phyloP scores from a whole-genome alignment of 1,140 invertebrate genomes.

The Piezodorus guildinii region DNA sequence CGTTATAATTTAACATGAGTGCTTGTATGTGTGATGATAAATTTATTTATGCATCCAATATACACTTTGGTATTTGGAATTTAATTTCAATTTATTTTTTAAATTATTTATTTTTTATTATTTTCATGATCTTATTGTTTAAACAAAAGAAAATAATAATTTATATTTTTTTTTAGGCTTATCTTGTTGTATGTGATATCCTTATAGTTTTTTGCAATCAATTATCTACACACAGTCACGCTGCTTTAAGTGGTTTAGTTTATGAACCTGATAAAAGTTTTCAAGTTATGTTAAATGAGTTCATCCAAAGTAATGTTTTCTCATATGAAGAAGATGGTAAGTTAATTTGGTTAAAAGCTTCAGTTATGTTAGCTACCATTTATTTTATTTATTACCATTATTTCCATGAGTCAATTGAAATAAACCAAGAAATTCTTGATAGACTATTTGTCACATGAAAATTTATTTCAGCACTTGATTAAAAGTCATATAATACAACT shows the following conservation, averaged over 20 bases:
- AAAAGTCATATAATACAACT: no score
- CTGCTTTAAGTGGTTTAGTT: conserved; percentile 52
- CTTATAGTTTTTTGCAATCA: conserved; percentile 91
- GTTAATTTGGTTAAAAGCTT: background rate
- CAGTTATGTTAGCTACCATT: background rate
- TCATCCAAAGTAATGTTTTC: conserved; percentile 91
- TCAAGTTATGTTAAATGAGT: conserved; percentile 73
- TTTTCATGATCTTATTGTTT: no score
- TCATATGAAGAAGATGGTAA: conserved; percentile 68
- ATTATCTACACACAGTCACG: conserved; percentile 46
- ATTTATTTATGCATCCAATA: no score
- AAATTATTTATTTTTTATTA: no score
- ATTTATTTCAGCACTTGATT: no score
- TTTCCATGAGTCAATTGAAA: background rate
- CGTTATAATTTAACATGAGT: no score
- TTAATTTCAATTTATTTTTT: no score
- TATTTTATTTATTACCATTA: background rate
- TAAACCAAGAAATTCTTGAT: background rate
- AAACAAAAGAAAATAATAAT: no score
- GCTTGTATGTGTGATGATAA: no score
- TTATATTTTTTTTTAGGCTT: conserved; percentile 50
- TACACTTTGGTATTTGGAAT: no score
- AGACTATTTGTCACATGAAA: background rate
- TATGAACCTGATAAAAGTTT: conserved; percentile 71
- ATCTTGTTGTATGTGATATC: conserved; percentile 87